Evolutionary conservation across 2,113 vertebrate species (phyloP).

Genomic region (Centrocercus urophasianus): DNA sequence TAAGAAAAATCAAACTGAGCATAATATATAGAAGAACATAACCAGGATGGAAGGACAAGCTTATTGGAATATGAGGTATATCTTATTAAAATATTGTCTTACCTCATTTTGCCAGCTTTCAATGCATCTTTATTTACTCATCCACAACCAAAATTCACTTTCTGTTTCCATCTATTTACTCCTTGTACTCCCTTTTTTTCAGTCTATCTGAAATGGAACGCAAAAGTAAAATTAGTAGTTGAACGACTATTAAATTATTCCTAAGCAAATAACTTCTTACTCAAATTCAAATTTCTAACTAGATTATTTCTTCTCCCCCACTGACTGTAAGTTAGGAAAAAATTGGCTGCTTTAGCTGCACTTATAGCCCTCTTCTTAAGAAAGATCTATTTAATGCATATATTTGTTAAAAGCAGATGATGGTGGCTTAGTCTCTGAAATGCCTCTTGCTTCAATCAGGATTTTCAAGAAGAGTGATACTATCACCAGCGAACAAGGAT

Average conservation of each 20-base stretch:
- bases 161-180: neutral
- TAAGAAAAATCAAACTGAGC: neutral
- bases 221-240: neutral
- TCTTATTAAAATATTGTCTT: neutral
- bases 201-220: neutral
- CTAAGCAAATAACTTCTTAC: neutral
- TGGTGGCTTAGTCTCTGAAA: neutral
- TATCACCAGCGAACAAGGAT: neutral
- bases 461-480: neutral
- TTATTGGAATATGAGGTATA: neutral
- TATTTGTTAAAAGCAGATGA: neutral
- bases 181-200: neutral
- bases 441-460: neutral
- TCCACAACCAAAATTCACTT: neutral
- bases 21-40: neutral
- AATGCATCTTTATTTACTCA: neutral
- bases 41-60: neutral
- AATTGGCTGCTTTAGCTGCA: neutral
- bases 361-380: neutral
- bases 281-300: neutral
- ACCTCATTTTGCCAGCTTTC: neutral
- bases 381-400: neutral
- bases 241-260: neutral
- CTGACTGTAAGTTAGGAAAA: neutral
- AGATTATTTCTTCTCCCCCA: neutral